Percentiles rank a stretch among this genome's conserved stretches.
phyloP scores from a whole-genome alignment of 2,888 invertebrate genomes.

The Parnassius orleans region DNA sequence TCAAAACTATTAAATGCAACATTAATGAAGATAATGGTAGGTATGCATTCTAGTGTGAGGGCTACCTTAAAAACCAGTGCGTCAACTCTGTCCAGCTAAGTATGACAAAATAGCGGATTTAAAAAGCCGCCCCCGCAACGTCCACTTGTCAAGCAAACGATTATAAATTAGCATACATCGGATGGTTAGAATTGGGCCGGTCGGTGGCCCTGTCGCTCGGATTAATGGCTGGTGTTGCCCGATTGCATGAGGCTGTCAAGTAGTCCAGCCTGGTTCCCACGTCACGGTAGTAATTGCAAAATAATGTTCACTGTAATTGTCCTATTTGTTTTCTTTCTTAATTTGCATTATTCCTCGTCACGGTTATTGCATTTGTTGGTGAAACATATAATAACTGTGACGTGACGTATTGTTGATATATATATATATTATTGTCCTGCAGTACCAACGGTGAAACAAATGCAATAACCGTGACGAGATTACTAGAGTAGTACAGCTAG shows the following conservation, averaged over 20 bases:
- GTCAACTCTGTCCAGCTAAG: constrained; percentile 8
- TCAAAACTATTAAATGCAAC: too few species aligned
- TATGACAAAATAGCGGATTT: constrained; percentile 20
- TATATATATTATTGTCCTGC: too few species aligned
- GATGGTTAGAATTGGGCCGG: constrained; percentile 31
- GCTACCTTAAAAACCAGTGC: constrained; percentile 6
- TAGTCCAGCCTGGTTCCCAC: constrained; percentile 12
- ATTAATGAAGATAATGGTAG: too few species aligned
- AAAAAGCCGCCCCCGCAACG: constrained; percentile 15
- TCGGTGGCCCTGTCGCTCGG: constrained; percentile 32
- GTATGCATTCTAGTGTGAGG: neutral
- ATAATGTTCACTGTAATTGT: constrained; percentile 12
- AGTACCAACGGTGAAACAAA: neutral
- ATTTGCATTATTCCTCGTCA: constrained; percentile 1
- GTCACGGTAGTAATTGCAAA: neutral
- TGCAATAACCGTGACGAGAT: too few species aligned
- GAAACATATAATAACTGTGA: too few species aligned
- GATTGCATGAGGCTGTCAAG: constrained; percentile 9
- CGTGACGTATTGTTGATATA: too few species aligned
- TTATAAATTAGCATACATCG: constrained; percentile 33
- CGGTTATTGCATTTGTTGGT: too few species aligned
- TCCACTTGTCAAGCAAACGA: constrained; percentile 34
- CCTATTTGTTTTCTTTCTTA: constrained; percentile 11
- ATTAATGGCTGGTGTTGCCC: constrained; percentile 30
- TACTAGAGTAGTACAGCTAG: too few species aligned